Evolutionary conservation across 1,140 invertebrate genomes (phyloP), one percentile per base, ranked within the genome.

Genomic region (Homarus americanus): DNA sequence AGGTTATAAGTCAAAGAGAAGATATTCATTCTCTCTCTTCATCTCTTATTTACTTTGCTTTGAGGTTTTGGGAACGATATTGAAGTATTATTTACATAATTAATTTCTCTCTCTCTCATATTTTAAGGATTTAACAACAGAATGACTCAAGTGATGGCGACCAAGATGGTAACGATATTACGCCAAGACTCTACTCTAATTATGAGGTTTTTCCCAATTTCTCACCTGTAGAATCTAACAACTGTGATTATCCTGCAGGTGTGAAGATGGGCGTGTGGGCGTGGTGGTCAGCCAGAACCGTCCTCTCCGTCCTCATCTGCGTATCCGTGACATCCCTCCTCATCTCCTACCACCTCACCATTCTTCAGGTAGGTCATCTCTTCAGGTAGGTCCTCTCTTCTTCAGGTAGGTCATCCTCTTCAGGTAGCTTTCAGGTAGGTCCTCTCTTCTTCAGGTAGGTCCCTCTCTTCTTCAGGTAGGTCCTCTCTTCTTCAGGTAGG

Each of bases 301-400:
- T 76, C 24, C 75, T 76, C 7, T 15, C 75, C 36, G 20, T 76
- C 0, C 38, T 76, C 17, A 41, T 36, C n/a, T 76, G 75, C 17
- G 75, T 76, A 2, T 76, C 75, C 34, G 34, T 76, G 36, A 2
- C 32, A 3, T 76, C 75, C 10, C 17, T 76, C 1, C 17, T 76
- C 34, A 76, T 76, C 9, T 76, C 75, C 10, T 76, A 76, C 38
- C 75, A 40, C n/a, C 75, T 76, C 36, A 76, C 75, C 9, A 41
- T 17, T 15, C 75, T 76, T 2, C 75, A 76, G 36, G 75, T 40
- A 28, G 40, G 75, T 9, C 24, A 0, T 40, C 24, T n/a, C n/a
- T n/a, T n/a, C n/a, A n/a, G n/a, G n/a, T n/a, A n/a, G n/a, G n/a
- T n/a, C n/a, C n/a, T n/a, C n/a, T n/a, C n/a, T n/a, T n/a, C n/a